Percentiles rank a stretch among this genome's conserved stretches.
phyloP scores from a whole-genome alignment of 1,140 invertebrate genomes.

The Lepidurus arcticus region DNA sequence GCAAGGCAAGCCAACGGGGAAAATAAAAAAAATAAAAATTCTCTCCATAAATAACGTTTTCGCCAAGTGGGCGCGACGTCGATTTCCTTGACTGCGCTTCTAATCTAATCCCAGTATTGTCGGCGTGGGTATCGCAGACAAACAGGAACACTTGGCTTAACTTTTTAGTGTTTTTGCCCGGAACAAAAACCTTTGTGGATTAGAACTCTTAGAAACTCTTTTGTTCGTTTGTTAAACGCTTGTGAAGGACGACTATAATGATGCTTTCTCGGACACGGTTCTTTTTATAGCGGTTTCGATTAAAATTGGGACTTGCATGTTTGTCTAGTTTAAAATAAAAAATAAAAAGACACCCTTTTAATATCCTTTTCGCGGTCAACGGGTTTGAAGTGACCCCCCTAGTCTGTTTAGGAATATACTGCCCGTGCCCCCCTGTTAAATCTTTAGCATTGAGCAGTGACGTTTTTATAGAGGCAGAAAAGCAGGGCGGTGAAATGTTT shows the following conservation, averaged over 20 bases:
- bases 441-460: no score
- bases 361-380: no score
- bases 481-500: no score
- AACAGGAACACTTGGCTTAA: constrained; percentile 1
- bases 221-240: not conserved
- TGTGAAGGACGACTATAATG: not conserved
- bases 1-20: not conserved
- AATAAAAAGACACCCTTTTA: no score
- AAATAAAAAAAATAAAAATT: not conserved
- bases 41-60: not conserved
- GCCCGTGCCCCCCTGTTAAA: no score
- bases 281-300: no score
- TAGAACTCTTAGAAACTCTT: not conserved
- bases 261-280: no score
- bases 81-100: not conserved
- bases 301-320: no score
- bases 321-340: no score
- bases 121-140: not conserved
- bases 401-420: no score
- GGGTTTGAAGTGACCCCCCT: no score
- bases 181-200: not conserved
- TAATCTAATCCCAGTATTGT: not conserved
- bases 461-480: no score
- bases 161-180: not conserved
- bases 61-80: not conserved